Evolutionary conservation across 2,797 vertebrate genomes (phyloP), one percentile per base, ranked within the genome.

Genomic region (Denticeps clupeoides): DNA sequence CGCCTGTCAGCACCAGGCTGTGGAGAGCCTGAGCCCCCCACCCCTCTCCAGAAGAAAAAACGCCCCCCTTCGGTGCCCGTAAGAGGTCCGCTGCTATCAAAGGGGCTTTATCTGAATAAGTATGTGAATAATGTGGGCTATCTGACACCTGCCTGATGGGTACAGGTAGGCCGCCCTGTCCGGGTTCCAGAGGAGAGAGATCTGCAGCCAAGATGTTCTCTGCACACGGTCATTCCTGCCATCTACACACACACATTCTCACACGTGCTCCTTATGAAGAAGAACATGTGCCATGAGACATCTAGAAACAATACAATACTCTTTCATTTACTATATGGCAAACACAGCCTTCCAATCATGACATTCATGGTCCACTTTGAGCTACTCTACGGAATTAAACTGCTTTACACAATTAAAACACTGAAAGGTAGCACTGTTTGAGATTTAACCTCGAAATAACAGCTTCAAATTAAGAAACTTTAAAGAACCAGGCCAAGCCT

Each of bases 281-380:
- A 79, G 75, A 81, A 71, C 62, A 80, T 72, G 77, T 81, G 78
- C 71, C 78, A 73, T 65, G 27, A 75, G 80, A 80, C 70, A 63
- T 59, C 70, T 49, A 3, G 58, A 47, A 31, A 21, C 47, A 53
- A 55, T 53, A 62, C 62, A 68, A 56, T 63, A 21, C 52, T 16
- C 15, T 16, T 37, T 37, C n/a, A n/a, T n/a, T n/a, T n/a, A n/a
- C n/a, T n/a, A n/a, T n/a, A n/a, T n/a, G n/a, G n/a, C n/a, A n/a
- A n/a, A n/a, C n/a, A n/a, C n/a, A n/a, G n/a, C n/a, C n/a, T n/a
- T n/a, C n/a, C n/a, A n/a, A n/a, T n/a, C n/a, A n/a, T n/a, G n/a
- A n/a, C n/a, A n/a, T n/a, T n/a, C n/a, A n/a, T n/a, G n/a, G n/a
- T n/a, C n/a, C n/a, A n/a, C n/a, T n/a, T n/a, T n/a, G n/a, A n/a